These are phyloP conservation scores for Spatula versicolor DNA, from an alignment of 2,797 vertebrate genomes.

Conservation along the genomic window DNA sequence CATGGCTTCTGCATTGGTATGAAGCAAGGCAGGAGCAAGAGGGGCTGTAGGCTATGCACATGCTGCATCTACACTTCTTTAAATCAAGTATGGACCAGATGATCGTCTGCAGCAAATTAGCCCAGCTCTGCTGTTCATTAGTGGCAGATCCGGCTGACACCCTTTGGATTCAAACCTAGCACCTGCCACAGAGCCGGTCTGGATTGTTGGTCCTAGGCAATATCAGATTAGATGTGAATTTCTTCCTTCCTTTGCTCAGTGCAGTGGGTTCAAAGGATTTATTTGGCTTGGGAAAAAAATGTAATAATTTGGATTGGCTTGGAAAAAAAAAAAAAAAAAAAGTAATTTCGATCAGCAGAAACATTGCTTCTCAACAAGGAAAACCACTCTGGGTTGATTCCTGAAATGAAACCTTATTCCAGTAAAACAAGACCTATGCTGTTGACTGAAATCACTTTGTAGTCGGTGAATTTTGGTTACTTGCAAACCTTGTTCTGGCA, in stretches of 20 bases:
- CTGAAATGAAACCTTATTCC: neutral
- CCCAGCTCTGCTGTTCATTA: neutral
- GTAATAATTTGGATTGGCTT: too few species aligned
- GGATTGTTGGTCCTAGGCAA: neutral
- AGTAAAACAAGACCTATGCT: neutral
- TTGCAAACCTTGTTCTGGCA: neutral
- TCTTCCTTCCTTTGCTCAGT: neutral
- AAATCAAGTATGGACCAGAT: neutral
- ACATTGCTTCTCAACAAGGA: neutral
- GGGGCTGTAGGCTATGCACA: accelerated
- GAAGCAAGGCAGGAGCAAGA: neutral
- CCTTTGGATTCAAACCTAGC: neutral
- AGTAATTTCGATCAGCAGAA: neutral
- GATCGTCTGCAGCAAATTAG: neutral
- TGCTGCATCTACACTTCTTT: neutral
- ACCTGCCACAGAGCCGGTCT: neutral
- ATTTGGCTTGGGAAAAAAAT: neutral
- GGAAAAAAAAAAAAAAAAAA: neutral
- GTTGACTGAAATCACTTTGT: neutral
- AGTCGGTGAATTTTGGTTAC: conserved; percentile 17
- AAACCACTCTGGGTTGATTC: neutral
- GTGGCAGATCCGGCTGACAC: accelerated
- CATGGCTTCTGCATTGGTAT: neutral
- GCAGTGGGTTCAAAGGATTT: neutral
- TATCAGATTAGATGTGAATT: neutral